These are phyloP conservation scores for Harpalus rubripes DNA, from an alignment of 2,888 invertebrate genomes.

Conservation along the genomic window DNA sequence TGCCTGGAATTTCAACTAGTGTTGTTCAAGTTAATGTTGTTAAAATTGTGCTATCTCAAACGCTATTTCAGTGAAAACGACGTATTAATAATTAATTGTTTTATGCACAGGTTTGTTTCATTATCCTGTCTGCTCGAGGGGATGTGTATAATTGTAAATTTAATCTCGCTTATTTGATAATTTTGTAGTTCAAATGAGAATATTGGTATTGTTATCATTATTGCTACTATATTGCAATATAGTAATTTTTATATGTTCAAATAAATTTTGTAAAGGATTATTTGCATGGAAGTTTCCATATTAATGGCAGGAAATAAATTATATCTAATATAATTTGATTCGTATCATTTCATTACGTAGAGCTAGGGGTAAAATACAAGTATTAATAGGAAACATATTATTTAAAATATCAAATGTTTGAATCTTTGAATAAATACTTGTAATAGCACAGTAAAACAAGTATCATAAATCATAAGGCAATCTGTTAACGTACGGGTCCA, in stretches of 20 bases:
- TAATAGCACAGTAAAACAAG: too few relatives aligned
- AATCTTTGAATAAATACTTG: too few relatives aligned
- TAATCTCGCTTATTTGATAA: neutral
- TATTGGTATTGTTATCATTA: neutral
- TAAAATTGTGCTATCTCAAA: conserved; percentile 12
- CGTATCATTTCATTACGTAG: too few relatives aligned
- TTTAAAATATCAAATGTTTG: too few relatives aligned
- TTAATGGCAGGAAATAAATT: too few relatives aligned
- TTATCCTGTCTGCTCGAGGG: neutral
- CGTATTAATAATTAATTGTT: conserved; percentile 4
- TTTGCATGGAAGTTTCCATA: too few relatives aligned
- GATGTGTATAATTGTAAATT: neutral
- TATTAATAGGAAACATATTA: too few relatives aligned
- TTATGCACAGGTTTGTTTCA: neutral
- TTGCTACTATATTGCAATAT: neutral
- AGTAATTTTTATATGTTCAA: neutral
- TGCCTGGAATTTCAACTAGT: conserved; percentile 14
- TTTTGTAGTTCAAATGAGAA: neutral
- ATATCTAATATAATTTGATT: too few relatives aligned
- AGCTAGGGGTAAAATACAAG: too few relatives aligned
- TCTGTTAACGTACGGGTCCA: too few relatives aligned
- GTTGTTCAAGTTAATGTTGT: neutral
- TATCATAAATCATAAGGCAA: too few relatives aligned
- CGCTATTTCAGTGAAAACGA: neutral
- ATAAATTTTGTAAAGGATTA: too few relatives aligned